phyloP scores from a whole-genome alignment of 2,797 vertebrate genomes.

The Todus mexicanus region DNA sequence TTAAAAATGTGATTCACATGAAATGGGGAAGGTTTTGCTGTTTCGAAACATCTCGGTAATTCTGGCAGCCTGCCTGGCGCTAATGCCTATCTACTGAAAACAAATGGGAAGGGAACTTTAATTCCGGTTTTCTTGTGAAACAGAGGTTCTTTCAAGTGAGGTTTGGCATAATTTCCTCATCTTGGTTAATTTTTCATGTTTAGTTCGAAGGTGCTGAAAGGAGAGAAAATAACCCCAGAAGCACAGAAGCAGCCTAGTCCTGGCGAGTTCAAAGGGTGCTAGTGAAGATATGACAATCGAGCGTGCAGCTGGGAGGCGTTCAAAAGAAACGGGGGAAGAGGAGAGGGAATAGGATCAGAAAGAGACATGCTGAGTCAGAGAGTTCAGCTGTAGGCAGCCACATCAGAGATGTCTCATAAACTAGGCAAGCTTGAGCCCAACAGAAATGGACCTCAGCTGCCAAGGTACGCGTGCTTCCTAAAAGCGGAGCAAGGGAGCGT shows the following conservation, averaged over 20 bases:
- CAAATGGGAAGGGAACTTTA: not conserved
- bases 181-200: not conserved
- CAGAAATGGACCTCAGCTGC: not conserved
- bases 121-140: not conserved
- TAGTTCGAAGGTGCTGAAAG: not conserved
- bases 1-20: not conserved
- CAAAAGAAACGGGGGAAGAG: not conserved
- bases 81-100: slow-evolving; percentile 20
- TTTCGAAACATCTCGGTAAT: not conserved
- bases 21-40: not conserved
- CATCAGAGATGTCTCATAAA: not conserved
- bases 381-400: not conserved
- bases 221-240: not conserved
- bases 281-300: not conserved
- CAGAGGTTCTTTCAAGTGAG: not conserved
- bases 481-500: not conserved
- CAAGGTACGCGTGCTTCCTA: not conserved
- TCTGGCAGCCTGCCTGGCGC: not conserved
- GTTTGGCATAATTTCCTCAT: not conserved
- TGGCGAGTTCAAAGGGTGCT: not conserved
- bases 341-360: not conserved
- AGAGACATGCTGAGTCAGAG: not conserved
- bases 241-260: not conserved
- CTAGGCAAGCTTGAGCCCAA: not conserved
- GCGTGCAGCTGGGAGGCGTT: not conserved